Percentiles rank a stretch among this genome's conserved stretches.
Conservation (phyloP, 2,797 vertebrate genomes). For the Artibeus jamaicensis region DNA sequence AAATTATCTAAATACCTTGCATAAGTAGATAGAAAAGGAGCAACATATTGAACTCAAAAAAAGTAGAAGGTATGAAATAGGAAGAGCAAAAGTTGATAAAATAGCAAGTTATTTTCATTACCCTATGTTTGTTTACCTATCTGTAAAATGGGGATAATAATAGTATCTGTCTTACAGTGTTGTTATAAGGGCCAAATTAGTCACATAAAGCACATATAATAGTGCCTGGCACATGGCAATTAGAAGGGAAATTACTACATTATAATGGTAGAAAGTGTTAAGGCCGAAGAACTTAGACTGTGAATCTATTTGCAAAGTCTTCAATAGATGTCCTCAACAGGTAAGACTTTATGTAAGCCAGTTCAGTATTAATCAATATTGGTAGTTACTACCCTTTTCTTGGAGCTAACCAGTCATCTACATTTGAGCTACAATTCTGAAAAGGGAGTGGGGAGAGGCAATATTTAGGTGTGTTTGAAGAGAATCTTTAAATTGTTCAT, state of each 20-base stretch:
- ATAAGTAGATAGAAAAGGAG: background rate
- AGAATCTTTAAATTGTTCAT: background rate
- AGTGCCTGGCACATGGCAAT: background rate
- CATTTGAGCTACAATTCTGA: background rate
- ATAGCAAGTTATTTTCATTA: background rate
- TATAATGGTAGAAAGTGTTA: background rate
- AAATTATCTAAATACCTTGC: background rate
- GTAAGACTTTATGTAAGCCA: background rate
- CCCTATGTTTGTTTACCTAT: background rate
- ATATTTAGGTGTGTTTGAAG: background rate
- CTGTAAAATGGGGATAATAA: background rate
- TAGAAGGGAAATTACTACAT: background rate
- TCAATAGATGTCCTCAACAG: background rate
- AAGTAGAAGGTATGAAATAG: background rate
- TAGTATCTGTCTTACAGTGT: background rate
- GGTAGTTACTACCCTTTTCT: background rate
- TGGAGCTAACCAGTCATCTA: background rate
- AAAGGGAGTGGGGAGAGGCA: background rate
- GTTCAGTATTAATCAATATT: background rate
- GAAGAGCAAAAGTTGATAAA: background rate
- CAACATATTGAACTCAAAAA: background rate
- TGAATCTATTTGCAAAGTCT: background rate
- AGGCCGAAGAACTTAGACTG: background rate
- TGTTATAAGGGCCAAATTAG: background rate
- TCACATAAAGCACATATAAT: background rate